Evolutionary conservation across 2,797 vertebrate genomes (phyloP).

Genomic region (Mastacembelus armatus): DNA sequence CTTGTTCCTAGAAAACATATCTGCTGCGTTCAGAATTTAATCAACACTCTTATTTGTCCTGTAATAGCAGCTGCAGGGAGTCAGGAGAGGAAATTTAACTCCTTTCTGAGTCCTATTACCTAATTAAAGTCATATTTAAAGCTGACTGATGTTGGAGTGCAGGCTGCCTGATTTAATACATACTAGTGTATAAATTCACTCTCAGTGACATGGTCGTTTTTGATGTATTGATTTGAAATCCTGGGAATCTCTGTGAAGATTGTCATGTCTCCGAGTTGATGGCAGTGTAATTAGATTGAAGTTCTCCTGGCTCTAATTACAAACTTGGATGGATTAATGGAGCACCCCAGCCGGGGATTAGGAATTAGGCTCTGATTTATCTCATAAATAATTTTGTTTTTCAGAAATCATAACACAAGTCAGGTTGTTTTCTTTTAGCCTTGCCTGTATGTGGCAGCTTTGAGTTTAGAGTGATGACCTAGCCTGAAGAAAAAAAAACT

Average conservation of each 20-base stretch:
- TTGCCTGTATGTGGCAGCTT: neutral
- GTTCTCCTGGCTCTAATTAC: slow-evolving; percentile 71
- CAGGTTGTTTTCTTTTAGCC: neutral
- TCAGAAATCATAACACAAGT: neutral
- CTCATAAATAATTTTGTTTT: slow-evolving; percentile 1
- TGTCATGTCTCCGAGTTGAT: slow-evolving; percentile 71
- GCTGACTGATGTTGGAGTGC: slow-evolving; percentile 27
- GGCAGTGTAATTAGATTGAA: slow-evolving; percentile 71
- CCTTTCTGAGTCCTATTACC: slow-evolving; percentile 30
- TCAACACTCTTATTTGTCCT: slow-evolving; percentile 36
- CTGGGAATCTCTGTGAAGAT: slow-evolving; percentile 62
- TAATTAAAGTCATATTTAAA: slow-evolving; percentile 61
- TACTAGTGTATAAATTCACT: slow-evolving; percentile 50
- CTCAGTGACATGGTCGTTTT: slow-evolving; percentile 47
- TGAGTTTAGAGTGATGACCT: neutral
- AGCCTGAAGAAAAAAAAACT: slow-evolving; percentile 4
- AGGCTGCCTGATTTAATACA: slow-evolving; percentile 45
- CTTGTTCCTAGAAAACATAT: slow-evolving; percentile 27
- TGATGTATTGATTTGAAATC: slow-evolving; percentile 76
- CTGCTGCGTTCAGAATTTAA: slow-evolving; percentile 34
- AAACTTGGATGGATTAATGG: slow-evolving; percentile 58
- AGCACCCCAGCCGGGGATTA: too few species aligned
- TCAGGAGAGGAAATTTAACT: slow-evolving; percentile 38
- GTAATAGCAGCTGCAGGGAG: slow-evolving; percentile 31
- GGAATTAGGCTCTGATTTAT: slow-evolving; percentile 9